Evolutionary conservation across 2,888 invertebrate genomes (phyloP), one percentile per base, ranked within the genome.

Genomic region (Amiota minor): DNA sequence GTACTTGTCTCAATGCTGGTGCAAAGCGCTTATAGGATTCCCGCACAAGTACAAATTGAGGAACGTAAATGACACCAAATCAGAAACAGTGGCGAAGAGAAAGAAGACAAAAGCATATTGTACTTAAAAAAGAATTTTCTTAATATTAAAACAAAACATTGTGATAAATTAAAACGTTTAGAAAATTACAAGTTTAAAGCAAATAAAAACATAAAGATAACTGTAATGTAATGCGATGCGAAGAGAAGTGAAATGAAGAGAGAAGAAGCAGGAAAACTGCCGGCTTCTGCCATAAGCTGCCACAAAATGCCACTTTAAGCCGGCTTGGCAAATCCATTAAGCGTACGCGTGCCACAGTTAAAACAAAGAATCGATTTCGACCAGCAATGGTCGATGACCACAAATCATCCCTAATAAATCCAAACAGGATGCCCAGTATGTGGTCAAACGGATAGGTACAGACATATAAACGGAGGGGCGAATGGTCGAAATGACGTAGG

Each of bases 1-100:
- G 83, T 86, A 9, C 75, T 89, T 70, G 86, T 89, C 9, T 89
- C 90, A 9, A 80, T 87, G 76, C 76, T 89, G 78, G 89, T 78
- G 0, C 88, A 89, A 74, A 88, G 85, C 72, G 87, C 89, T 1
- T 89, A 89, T 72, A 85, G 85, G 49, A 78, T 79, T 2, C 89
- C 89, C 14, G 77, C 83, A 35, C 80, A 84, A 72, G 78, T 86
- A 50, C 80, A 84, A 76, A 75, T 83, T 23, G 78, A 79, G 74
- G 83, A 84, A 62, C 45, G 55, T 9, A 49, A 59, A 61, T 61
- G 61, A 61, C 35, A 72, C 71, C 59, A 70, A 73, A 59, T 62
- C 75, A 46, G 12, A 11, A 6, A n/a, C 35, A 45, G 14, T n/a
- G 64, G 8, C 18, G 20, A n/a, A 2, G 35, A 35, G 6, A 35